Percentiles rank a stretch among this genome's conserved stretches.
phyloP scores from a whole-genome alignment of 2,113 vertebrate species.

The Siniperca chuatsi region DNA sequence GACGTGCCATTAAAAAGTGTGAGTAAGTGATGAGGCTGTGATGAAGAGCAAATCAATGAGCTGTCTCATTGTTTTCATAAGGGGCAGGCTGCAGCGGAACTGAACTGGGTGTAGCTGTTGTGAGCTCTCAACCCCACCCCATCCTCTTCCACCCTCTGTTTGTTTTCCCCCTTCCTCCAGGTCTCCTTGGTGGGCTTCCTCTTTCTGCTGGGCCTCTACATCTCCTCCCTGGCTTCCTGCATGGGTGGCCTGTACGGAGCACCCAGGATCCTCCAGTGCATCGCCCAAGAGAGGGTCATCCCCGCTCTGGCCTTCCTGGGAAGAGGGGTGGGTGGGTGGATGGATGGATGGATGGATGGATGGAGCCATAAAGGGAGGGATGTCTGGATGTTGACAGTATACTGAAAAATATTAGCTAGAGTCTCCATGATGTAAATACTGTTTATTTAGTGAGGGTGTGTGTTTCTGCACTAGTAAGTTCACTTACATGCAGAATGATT shows the following conservation, averaged over 20 bases:
- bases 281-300: slow-evolving; percentile 95
- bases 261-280: slow-evolving; percentile 96
- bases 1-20: background rate
- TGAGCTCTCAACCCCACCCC: slow-evolving; percentile 66
- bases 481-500: background rate
- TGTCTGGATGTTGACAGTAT: slow-evolving; percentile 11
- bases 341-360: slow-evolving; percentile 26
- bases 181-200: slow-evolving; percentile 98
- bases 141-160: slow-evolving; percentile 82
- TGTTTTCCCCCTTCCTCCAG: slow-evolving; percentile 85
- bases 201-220: slow-evolving; percentile 95
- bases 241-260: slow-evolving; percentile 97
- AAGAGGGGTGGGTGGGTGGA: slow-evolving; percentile 87
- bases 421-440: slow-evolving; percentile 7
- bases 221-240: slow-evolving; percentile 98
- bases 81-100: slow-evolving; percentile 77
- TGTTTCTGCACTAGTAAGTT: background rate
- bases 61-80: slow-evolving; percentile 70
- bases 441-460: slow-evolving; percentile 14
- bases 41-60: background rate
- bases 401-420: slow-evolving; percentile 7
- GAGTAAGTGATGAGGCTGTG: background rate
- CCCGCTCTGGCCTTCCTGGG: slow-evolving; percentile 89
- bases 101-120: slow-evolving; percentile 78
- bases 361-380: slow-evolving; percentile 16